Evolutionary conservation across 2,797 vertebrate species (phyloP), one percentile per base, ranked within the genome.

Genomic region (Bufotes viridis): DNA sequence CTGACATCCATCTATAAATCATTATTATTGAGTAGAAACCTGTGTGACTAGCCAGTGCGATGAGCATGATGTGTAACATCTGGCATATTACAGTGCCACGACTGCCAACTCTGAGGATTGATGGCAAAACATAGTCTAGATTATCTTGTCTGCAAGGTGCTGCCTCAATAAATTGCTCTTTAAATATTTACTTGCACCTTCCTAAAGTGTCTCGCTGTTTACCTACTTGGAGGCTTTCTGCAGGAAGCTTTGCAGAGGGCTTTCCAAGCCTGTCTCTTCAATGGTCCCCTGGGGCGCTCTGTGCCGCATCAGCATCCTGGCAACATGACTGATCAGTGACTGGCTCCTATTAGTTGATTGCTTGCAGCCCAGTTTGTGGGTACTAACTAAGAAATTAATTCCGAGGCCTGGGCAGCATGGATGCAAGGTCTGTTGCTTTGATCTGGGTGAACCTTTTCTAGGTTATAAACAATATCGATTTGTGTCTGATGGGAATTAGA

Each of bases 121-220:
- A 63, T 63, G 58, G 34, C 26, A 60, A 18, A 49, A 29, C 8
- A 14, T 61, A 42, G 78, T 13, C 58, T 15, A 63, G 26, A 42
- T 81, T 18, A 42, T 63, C 26, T 63, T 13, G 57, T 61, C 10
- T 67, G 8, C 53, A 67, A 76, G 34, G 29, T 53, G 4, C 79
- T 76, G 49, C 70, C 58, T 60, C 84, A 91, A 80, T 83, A 76
- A 92, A 88, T 79, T 29, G 75, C 75, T 87, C 24, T 87, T 91
- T 87, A 63, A 92, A 86, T 89, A 90, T 91, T 92, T 88, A 88
- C 88, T 85, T 90, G 67, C 24, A 75, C 84, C n/a, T 81, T 84
- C 0, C 57, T 82, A 4, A 78, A 87, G 84, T 1, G 78, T 87
- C 76, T 78, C 20, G 0, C 0, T 87, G 83, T 91, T 91, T 81